Evolutionary conservation across 2,888 invertebrate species (phyloP).

Genomic region (Mythimna albipuncta): DNA sequence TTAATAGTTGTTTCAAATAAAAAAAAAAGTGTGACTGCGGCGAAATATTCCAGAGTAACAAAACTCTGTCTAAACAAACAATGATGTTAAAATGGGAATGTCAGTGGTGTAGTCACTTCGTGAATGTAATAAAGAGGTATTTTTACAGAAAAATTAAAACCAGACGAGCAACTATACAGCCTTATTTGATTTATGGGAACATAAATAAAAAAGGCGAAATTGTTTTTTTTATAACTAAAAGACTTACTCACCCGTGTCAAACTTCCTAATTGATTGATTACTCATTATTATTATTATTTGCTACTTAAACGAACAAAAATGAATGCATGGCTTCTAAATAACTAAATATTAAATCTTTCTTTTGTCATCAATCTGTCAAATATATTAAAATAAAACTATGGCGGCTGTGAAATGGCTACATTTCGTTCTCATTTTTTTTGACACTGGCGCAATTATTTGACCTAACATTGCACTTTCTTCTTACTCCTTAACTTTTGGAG

Average conservation of each 20-base stretch:
- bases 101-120: slow-evolving; percentile 54
- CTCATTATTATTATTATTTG: neutral
- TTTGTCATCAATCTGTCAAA: slow-evolving; percentile 5
- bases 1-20: neutral
- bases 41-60: neutral
- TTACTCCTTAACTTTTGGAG: slow-evolving; percentile 33
- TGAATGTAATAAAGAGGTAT: neutral
- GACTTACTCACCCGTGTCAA: slow-evolving; percentile 12
- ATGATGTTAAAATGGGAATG: slow-evolving; percentile 19
- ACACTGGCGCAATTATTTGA: slow-evolving; percentile 19
- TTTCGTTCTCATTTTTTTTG: neutral
- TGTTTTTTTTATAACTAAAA: neutral
- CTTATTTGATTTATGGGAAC: slow-evolving; percentile 67
- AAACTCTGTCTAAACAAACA: neutral
- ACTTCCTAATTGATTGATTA: slow-evolving; percentile 8
- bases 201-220: slow-evolving; percentile 67
- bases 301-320: neutral
- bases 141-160: slow-evolving; percentile 1
- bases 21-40: neutral
- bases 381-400: neutral
- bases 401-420: neutral
- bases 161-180: slow-evolving; percentile 24
- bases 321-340: neutral
- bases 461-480: slow-evolving; percentile 44
- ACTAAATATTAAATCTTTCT: neutral